Conservation (phyloP, 2,797 vertebrate species). For the Acrocephalus scirpaceus region DNA sequence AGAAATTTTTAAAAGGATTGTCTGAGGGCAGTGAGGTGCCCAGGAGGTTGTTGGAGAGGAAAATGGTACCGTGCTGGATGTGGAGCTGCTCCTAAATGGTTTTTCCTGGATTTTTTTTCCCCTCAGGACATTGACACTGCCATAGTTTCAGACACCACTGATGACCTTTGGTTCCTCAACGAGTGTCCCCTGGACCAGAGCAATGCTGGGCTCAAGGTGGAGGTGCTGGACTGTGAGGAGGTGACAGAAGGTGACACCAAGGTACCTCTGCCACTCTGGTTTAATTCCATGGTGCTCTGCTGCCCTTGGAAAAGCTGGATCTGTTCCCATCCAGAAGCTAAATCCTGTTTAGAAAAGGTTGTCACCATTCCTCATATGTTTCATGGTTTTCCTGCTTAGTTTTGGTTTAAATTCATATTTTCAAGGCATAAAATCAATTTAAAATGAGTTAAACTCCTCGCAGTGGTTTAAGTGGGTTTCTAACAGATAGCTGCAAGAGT, state of each 20-base stretch:
- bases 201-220: slow-evolving; percentile 86
- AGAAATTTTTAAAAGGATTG: background rate
- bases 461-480: background rate
- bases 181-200: slow-evolving; percentile 89
- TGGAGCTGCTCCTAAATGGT: background rate
- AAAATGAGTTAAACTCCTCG: fast-evolving
- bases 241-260: slow-evolving; percentile 69
- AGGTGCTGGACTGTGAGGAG: slow-evolving; percentile 77
- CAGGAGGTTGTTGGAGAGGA: background rate
- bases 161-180: slow-evolving; percentile 94
- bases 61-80: background rate
- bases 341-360: background rate
- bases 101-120: slow-evolving; percentile 38
- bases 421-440: background rate
- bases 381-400: background rate
- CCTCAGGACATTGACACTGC: slow-evolving; percentile 93
- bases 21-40: background rate
- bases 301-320: background rate
- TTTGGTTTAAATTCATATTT: background rate
- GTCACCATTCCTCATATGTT: background rate
- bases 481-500: background rate
- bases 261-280: slow-evolving; percentile 25
- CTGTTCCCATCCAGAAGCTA: background rate
- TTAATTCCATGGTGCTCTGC: background rate
- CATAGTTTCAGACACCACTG: slow-evolving; percentile 94